Conservation (phyloP, 2,113 vertebrate genomes). For the Axis porcinus region DNA sequence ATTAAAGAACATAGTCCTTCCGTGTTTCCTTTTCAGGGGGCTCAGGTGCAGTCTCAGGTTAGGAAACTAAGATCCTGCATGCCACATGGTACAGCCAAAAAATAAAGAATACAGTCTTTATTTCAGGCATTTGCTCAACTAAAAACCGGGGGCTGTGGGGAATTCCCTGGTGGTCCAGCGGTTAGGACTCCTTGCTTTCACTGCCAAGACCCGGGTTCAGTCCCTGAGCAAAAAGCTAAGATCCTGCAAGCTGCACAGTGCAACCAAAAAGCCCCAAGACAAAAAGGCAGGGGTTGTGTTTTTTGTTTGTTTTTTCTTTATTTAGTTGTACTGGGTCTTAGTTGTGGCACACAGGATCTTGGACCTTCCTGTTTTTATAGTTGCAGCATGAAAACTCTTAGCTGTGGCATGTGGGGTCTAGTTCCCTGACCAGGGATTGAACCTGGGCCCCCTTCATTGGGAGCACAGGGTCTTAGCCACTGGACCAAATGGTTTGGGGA, state of each 20-base stretch:
- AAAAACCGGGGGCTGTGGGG: not conserved
- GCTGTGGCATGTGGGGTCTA: not conserved
- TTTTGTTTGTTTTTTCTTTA: not conserved
- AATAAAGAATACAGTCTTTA: not conserved
- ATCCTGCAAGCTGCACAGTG: not conserved
- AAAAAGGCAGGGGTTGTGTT: not conserved
- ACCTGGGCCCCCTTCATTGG: not conserved
- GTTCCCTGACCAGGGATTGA: not conserved
- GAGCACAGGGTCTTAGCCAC: not conserved
- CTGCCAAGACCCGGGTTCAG: not conserved
- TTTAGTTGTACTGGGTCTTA: not conserved
- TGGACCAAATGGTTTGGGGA: no score
- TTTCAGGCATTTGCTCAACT: not conserved
- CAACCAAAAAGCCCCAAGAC: not conserved
- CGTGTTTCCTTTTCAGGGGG: not conserved
- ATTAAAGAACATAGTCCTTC: not conserved
- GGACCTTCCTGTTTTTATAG: not conserved
- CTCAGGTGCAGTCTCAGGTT: not conserved
- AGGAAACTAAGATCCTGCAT: not conserved
- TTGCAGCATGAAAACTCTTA: not conserved
- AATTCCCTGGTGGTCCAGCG: not conserved
- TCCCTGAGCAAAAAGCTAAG: not conserved
- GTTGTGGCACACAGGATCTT: not conserved
- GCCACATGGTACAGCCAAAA: not conserved
- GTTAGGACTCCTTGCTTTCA: not conserved